Percentiles rank a stretch among this genome's conserved stretches.
phyloP scores from a whole-genome alignment of 2,113 vertebrate genomes.

The Silurus asotus region DNA sequence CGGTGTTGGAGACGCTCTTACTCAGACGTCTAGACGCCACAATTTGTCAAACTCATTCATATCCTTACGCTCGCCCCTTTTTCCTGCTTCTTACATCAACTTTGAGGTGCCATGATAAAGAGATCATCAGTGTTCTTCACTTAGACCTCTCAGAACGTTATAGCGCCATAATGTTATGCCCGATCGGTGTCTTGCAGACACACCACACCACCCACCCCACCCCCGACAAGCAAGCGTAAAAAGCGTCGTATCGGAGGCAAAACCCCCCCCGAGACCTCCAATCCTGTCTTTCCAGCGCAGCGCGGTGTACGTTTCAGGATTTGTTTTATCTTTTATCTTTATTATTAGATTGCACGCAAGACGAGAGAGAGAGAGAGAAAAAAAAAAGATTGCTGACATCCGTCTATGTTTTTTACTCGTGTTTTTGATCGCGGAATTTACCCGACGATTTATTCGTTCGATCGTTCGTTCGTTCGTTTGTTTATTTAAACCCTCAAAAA shows the following conservation, averaged over 20 bases:
- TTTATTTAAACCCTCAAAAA: neutral
- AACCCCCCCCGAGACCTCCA: conserved; percentile 51
- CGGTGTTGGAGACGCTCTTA: too few species aligned
- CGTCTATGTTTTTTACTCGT: conserved; percentile 48
- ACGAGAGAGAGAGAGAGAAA: conserved; percentile 14
- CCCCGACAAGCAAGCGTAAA: too few species aligned
- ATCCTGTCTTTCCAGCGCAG: conserved; percentile 61
- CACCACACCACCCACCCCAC: too few species aligned
- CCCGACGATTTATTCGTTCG: neutral
- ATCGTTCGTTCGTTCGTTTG: neutral
- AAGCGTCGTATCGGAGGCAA: conserved; percentile 63
- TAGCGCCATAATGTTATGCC: too few species aligned
- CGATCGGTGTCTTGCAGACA: too few species aligned
- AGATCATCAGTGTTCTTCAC: too few species aligned
- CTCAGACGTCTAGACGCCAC: too few species aligned
- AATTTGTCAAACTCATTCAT: too few species aligned
- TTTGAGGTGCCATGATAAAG: too few species aligned
- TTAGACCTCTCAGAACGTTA: too few species aligned
- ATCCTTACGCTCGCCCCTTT: too few species aligned
- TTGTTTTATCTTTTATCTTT: conserved; percentile 68
- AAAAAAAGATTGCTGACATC: conserved; percentile 53
- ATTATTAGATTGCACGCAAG: conserved; percentile 71
- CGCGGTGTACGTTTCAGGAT: conserved; percentile 71
- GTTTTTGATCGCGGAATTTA: conserved; percentile 50
- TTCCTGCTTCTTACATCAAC: too few species aligned